Conservation (phyloP, 2,888 invertebrate species). For the Acanthopleura granulata region DNA sequence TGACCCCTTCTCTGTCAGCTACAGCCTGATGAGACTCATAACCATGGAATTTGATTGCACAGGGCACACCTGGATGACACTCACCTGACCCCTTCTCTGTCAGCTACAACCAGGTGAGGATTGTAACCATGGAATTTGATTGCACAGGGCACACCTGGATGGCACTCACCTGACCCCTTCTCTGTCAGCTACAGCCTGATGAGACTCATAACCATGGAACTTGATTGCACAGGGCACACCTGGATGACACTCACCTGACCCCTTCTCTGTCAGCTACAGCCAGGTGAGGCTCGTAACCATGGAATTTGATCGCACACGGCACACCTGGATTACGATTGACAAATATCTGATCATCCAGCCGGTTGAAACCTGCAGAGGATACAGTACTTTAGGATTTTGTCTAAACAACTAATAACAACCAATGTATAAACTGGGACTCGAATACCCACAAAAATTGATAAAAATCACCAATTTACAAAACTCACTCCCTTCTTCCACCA, state of each 20-base stretch:
- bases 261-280: constrained; percentile 89
- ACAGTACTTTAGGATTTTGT: not conserved
- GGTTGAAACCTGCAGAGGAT: constrained; percentile 72
- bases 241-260: constrained; percentile 75
- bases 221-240: constrained; percentile 73
- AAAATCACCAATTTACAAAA: too few relatives aligned
- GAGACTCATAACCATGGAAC: constrained; percentile 92
- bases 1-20: constrained; percentile 86
- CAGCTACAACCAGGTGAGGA: constrained; percentile 87
- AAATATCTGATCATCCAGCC: constrained; percentile 87
- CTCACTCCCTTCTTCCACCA: too few relatives aligned
- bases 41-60: constrained; percentile 87
- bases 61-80: constrained; percentile 82
- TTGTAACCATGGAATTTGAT: constrained; percentile 92
- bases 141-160: constrained; percentile 52
- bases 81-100: constrained; percentile 86
- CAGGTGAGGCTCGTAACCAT: constrained; percentile 91
- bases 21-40: constrained; percentile 91
- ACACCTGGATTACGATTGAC: constrained; percentile 83
- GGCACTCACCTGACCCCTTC: constrained; percentile 81
- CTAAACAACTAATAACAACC: too few relatives aligned
- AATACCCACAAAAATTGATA: too few relatives aligned
- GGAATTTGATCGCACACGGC: constrained; percentile 85
- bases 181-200: constrained; percentile 87
- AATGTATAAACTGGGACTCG: too few relatives aligned